Evolutionary conservation across 1,140 invertebrate genomes (phyloP).

Genomic region (Bombus pascuorum): DNA sequence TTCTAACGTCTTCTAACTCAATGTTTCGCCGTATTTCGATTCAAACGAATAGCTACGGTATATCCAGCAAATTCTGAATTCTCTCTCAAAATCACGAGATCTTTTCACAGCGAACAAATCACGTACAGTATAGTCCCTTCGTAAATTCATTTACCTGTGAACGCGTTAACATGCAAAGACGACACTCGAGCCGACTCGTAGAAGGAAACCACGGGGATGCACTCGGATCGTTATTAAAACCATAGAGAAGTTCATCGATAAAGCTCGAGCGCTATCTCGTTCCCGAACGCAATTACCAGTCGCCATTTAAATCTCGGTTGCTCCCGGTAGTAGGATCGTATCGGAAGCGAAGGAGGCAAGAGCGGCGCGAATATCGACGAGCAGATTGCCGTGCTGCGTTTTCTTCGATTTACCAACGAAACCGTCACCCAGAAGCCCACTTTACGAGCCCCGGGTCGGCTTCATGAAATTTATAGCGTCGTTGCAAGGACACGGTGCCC

Average conservation of each 20-base stretch:
- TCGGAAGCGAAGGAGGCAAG: conserved; percentile 15
- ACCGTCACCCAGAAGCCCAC: conserved; percentile 10
- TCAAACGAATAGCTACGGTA: no score
- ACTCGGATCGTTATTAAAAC: conserved; percentile 1
- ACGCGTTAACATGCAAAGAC: neutral
- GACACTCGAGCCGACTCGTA: no score
- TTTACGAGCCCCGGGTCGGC: conserved; percentile 41
- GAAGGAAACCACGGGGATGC: neutral
- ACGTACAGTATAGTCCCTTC: neutral
- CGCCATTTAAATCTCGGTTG: conserved; percentile 31
- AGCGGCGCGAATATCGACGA: conserved; percentile 51
- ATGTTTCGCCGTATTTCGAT: no score
- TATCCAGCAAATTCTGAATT: neutral
- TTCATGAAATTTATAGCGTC: conserved; percentile 50
- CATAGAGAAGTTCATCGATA: neutral
- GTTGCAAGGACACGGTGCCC: neutral
- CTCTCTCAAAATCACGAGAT: neutral
- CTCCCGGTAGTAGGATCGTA: conserved; percentile 19
- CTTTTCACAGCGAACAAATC: neutral
- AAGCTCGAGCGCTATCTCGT: neutral
- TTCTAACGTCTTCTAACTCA: no score
- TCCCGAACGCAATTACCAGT: conserved; percentile 31
- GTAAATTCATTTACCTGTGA: neutral
- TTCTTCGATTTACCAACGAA: conserved; percentile 38
- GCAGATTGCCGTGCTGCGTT: conserved; percentile 51